Percentiles rank a stretch among this genome's conserved stretches.
Conservation (phyloP, 2,113 vertebrate species). For the Excalfactoria chinensis region DNA sequence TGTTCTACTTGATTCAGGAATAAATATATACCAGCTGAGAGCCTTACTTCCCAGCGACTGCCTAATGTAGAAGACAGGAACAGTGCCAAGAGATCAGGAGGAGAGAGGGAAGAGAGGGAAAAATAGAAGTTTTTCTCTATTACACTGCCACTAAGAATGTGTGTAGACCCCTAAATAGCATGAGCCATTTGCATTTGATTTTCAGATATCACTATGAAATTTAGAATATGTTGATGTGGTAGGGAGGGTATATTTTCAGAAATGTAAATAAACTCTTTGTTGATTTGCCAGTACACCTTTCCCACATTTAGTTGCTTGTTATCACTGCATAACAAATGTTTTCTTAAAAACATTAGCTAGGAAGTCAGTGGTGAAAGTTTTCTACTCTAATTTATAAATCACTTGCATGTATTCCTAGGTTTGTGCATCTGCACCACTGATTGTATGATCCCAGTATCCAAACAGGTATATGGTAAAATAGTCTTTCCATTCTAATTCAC, state of each 20-base stretch:
- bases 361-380: background rate
- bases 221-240: background rate
- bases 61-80: background rate
- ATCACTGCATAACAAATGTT: background rate
- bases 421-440: too few relatives aligned
- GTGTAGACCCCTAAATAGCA: rapidly evolving
- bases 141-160: background rate
- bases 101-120: background rate
- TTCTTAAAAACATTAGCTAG: background rate
- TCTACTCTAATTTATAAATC: background rate
- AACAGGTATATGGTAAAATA: background rate
- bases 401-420: background rate
- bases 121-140: background rate
- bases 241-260: background rate
- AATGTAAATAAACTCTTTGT: background rate
- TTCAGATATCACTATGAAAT: background rate
- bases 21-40: background rate
- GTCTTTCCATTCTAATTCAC: background rate
- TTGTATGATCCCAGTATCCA: background rate
- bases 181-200: background rate
- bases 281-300: background rate
- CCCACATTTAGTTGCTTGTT: background rate
- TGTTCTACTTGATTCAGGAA: background rate
- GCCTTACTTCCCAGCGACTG: background rate
- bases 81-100: background rate